phyloP scores from a whole-genome alignment of 2,113 vertebrate species.

The Antechinus stuartii region DNA sequence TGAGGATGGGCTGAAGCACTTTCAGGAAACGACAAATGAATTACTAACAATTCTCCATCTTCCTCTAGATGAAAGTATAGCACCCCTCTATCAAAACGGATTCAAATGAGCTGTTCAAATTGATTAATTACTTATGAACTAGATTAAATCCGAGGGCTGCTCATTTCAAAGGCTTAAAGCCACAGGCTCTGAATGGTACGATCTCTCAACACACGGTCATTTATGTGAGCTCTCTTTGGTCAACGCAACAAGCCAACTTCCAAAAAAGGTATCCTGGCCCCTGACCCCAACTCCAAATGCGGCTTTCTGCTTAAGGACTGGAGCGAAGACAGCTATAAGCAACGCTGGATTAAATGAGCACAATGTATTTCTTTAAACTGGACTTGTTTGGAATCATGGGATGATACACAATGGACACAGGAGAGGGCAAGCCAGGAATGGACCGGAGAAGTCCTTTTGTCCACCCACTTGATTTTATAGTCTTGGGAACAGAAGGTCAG shows the following conservation, averaged over 20 bases:
- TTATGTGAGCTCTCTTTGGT: background rate
- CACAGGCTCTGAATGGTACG: background rate
- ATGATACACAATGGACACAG: background rate
- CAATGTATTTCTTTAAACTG: too few relatives aligned
- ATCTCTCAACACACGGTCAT: background rate
- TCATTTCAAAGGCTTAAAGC: background rate
- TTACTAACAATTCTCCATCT: accelerated
- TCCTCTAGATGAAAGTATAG: accelerated
- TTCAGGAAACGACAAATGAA: background rate
- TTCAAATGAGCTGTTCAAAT: background rate
- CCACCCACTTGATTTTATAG: background rate
- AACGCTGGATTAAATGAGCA: background rate
- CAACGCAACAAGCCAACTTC: background rate
- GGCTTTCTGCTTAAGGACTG: background rate
- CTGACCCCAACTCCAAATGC: background rate
- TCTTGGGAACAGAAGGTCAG: background rate
- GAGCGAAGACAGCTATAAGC: background rate
- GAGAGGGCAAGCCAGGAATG: background rate
- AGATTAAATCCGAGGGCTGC: background rate
- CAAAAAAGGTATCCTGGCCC: background rate
- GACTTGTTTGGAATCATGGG: background rate
- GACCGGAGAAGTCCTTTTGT: background rate
- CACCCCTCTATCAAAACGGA: background rate
- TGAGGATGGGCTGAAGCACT: background rate
- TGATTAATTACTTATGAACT: background rate